Percentiles rank a stretch among this genome's conserved stretches.
These are phyloP conservation scores for Drosophila orena DNA, from an alignment of 1,140 invertebrate species.

Conservation along the genomic window DNA sequence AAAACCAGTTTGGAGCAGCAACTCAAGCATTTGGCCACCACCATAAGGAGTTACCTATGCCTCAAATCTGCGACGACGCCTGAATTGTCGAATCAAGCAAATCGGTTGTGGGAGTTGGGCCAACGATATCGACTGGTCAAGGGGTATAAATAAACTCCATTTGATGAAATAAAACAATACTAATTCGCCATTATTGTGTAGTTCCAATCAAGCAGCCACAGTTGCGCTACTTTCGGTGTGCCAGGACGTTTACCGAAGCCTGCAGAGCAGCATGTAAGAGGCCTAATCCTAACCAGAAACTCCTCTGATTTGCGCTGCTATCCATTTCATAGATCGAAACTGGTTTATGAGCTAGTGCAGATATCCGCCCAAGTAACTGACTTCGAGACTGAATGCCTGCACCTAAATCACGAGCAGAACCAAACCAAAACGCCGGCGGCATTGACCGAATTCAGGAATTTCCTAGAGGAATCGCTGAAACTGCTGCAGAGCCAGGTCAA, in stretches of 20 bases:
- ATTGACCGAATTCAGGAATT: slow-evolving; percentile 1
- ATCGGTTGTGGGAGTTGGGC: slow-evolving; percentile 50
- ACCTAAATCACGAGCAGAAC: background rate
- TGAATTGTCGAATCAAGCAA: slow-evolving; percentile 10
- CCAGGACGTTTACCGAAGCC: slow-evolving; percentile 1
- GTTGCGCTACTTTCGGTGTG: slow-evolving; percentile 26
- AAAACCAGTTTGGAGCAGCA: slow-evolving; percentile 12
- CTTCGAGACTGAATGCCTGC: background rate
- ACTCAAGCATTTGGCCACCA: slow-evolving; percentile 18
- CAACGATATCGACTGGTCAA: slow-evolving; percentile 41
- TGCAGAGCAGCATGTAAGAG: slow-evolving; percentile 13
- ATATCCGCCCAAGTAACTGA: background rate
- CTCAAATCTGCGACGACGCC: background rate
- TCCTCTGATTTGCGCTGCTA: background rate
- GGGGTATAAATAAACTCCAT: slow-evolving; percentile 44
- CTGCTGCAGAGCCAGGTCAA: slow-evolving; percentile 6
- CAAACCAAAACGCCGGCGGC: accelerated
- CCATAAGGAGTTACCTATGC: slow-evolving; percentile 25
- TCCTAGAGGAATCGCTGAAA: background rate
- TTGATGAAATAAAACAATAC: background rate
- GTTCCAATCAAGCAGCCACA: slow-evolving; percentile 31
- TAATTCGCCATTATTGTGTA: slow-evolving; percentile 2
- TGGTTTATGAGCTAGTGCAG: background rate
- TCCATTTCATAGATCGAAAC: background rate
- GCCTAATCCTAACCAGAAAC: background rate